These are phyloP conservation scores for Leptinotarsa defecta DNA, from an alignment of 1,140 invertebrate genomes.

Conservation along the genomic window DNA sequence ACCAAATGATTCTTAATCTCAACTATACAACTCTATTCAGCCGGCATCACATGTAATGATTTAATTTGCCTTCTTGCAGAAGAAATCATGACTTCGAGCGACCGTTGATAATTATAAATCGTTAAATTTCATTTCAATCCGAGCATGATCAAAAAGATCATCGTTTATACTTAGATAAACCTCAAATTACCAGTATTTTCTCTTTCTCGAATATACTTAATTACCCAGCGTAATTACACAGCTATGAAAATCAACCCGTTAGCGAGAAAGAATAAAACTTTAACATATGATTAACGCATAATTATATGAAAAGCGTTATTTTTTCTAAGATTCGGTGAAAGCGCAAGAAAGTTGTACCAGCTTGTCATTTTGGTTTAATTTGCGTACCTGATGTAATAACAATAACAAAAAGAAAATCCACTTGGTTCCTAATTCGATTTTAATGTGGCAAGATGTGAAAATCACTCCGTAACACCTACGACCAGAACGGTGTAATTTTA, in stretches of 20 bases:
- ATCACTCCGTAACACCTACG: constrained; percentile 30
- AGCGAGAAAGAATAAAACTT: constrained; percentile 5
- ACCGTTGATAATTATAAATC: constrained; percentile 7
- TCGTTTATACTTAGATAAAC: constrained; percentile 6
- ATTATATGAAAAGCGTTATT: neutral
- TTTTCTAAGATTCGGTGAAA: neutral
- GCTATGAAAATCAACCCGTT: neutral
- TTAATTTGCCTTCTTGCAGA: neutral
- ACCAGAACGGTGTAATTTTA: constrained; percentile 32
- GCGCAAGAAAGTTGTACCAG: neutral
- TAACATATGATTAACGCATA: neutral
- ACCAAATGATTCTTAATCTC: no score
- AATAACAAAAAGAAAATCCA: constrained; percentile 29
- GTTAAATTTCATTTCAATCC: constrained; percentile 13
- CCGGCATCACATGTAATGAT: neutral
- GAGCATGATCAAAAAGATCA: neutral
- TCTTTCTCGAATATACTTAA: neutral
- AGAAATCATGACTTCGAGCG: neutral
- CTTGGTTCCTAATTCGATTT: constrained; percentile 24
- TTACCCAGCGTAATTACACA: neutral
- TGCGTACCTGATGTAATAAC: constrained; percentile 31
- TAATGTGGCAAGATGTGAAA: constrained; percentile 28
- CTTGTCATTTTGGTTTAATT: constrained; percentile 24
- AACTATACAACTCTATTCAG: neutral
- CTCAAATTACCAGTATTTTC: constrained; percentile 7